Percentiles rank a stretch among this genome's conserved stretches.
phyloP scores from a whole-genome alignment of 64 coral and sea anemone genomes.

The Montipora capricornis region DNA sequence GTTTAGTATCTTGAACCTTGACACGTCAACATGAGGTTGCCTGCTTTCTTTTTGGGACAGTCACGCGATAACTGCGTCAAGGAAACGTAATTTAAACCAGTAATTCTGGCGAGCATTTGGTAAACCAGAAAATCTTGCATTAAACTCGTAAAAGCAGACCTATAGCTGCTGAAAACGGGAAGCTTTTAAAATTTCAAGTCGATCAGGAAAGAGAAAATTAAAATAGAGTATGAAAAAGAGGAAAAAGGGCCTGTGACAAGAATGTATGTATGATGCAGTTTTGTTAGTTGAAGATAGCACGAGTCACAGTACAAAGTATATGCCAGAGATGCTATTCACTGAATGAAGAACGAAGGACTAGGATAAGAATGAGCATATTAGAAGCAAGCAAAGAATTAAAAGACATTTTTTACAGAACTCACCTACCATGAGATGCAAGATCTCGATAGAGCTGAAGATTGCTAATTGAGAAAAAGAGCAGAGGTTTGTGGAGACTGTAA shows the following conservation, averaged over 20 bases:
- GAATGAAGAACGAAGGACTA: not conserved
- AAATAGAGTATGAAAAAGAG: not conserved
- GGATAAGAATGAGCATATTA: not conserved
- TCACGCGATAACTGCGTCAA: too few species aligned
- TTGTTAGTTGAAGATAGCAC: too few species aligned
- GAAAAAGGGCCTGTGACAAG: not conserved
- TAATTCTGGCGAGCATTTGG: too few species aligned
- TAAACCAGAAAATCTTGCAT: too few species aligned
- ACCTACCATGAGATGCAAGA: constrained; percentile 17
- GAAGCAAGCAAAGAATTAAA: too few species aligned
- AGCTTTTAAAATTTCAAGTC: too few species aligned
- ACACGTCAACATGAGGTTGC: too few species aligned
- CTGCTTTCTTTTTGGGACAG: too few species aligned
- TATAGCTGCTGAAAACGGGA: too few species aligned
- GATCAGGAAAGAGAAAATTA: not conserved
- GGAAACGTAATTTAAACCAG: too few species aligned
- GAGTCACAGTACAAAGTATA: not conserved
- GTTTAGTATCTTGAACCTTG: too few species aligned
- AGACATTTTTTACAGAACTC: not conserved
- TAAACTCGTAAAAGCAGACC: not conserved
- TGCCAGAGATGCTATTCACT: not conserved
- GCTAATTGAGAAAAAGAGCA: constrained; percentile 14
- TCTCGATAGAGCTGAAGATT: constrained; percentile 39
- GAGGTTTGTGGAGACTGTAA: not conserved
- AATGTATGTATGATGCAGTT: not conserved